phyloP scores from a whole-genome alignment of 2,888 invertebrate species.

The Orthosia gothica region DNA sequence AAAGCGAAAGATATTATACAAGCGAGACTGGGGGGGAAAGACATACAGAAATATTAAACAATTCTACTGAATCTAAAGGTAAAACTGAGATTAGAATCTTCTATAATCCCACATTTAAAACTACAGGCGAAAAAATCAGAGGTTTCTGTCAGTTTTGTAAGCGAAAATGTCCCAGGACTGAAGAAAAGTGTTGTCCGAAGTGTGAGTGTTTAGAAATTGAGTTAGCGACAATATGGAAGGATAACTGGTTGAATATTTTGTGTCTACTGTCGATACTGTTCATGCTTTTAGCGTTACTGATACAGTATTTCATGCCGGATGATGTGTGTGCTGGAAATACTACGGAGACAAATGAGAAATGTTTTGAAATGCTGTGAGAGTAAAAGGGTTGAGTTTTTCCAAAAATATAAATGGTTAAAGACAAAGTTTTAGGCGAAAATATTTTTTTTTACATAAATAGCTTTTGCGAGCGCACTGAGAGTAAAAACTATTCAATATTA shows the following conservation, averaged over 20 bases:
- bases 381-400: conserved; percentile 11
- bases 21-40: conserved; percentile 80
- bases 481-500: no score
- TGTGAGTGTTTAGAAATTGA: conserved; percentile 85
- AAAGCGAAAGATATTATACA: conserved; percentile 88
- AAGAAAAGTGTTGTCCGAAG: conserved; percentile 82
- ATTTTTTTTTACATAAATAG: not conserved
- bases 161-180: conserved; percentile 82
- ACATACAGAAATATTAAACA: conserved; percentile 80
- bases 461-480: no score
- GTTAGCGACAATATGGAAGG: conserved; percentile 81
- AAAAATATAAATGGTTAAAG: conserved; percentile 23
- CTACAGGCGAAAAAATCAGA: conserved; percentile 73
- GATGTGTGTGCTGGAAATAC: conserved; percentile 75
- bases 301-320: conserved; percentile 81
- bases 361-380: conserved; percentile 77
- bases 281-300: conserved; percentile 80
- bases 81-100: conserved; percentile 88
- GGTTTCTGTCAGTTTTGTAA: conserved; percentile 84
- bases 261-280: conserved; percentile 81
- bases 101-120: conserved; percentile 88
- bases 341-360: conserved; percentile 71
- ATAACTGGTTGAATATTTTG: conserved; percentile 87
- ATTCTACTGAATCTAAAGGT: conserved; percentile 71
- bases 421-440: not conserved